Evolutionary conservation across 2,797 vertebrate genomes (phyloP).

Genomic region (Glossophaga mutica): DNA sequence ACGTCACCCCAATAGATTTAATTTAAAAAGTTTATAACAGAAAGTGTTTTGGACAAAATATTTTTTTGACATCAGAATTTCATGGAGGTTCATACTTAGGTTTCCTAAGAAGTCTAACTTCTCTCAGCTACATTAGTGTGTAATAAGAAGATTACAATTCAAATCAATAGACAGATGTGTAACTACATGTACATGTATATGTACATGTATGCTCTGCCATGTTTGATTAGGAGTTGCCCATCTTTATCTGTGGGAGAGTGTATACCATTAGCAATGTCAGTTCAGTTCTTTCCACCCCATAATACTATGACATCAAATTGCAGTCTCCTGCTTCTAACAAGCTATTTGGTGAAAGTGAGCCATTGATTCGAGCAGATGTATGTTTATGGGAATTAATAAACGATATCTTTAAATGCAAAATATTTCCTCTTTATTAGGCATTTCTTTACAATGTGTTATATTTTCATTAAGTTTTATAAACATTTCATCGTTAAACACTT

Average conservation of each 20-base stretch:
- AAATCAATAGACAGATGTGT: not conserved
- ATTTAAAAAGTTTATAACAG: not conserved
- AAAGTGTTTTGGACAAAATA: not conserved
- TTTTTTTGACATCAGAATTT: not conserved
- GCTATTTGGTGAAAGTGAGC: not conserved
- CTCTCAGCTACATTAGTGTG: not conserved
- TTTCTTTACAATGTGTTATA: not conserved
- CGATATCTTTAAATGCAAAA: conserved; percentile 13
- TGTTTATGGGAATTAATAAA: conserved; percentile 46
- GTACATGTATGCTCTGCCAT: rapidly evolving
- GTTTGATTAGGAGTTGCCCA: not conserved
- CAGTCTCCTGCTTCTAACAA: not conserved
- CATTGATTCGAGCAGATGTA: not conserved
- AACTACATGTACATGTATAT: not conserved
- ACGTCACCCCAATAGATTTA: not conserved
- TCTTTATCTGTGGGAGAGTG: not conserved
- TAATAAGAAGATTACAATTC: not conserved
- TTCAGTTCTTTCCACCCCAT: no score
- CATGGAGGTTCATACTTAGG: not conserved
- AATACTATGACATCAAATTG: not conserved
- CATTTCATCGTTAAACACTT: not conserved
- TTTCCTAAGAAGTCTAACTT: not conserved
- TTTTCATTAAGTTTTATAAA: conserved; percentile 48
- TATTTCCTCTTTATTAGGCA: conserved; percentile 9
- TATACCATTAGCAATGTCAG: rapidly evolving